Evolutionary conservation across 1,140 invertebrate species (phyloP).

Genomic region (Eriosoma lanigerum): DNA sequence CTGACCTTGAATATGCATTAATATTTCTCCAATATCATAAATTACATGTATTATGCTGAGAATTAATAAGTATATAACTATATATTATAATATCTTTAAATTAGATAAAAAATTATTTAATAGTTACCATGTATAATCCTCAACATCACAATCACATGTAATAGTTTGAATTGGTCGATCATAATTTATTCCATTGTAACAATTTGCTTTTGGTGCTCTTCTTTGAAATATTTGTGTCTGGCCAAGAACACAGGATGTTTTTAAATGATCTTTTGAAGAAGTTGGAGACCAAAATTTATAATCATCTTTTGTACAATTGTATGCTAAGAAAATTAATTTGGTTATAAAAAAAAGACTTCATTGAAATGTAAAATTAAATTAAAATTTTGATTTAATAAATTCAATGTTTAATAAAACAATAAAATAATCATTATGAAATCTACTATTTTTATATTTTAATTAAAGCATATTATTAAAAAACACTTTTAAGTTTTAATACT

Average conservation of each 20-base stretch:
- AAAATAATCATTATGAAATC: too few species aligned
- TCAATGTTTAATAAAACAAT: too few species aligned
- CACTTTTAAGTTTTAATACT: constrained; percentile 54
- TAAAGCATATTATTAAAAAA: too few species aligned
- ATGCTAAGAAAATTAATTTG: constrained; percentile 56
- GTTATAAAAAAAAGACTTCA: not conserved
- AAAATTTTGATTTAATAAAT: too few species aligned
- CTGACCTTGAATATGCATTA: too few species aligned
- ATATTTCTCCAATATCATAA: too few species aligned
- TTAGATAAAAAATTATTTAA: not conserved
- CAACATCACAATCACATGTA: constrained; percentile 74
- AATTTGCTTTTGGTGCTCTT: constrained; percentile 69
- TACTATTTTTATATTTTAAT: too few species aligned
- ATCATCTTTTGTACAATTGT: constrained; percentile 71
- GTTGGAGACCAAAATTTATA: constrained; percentile 85
- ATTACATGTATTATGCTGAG: too few species aligned
- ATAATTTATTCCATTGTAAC: constrained; percentile 79
- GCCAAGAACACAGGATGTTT: constrained; percentile 76
- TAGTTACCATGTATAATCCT: constrained; percentile 80
- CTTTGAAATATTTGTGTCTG: constrained; percentile 73
- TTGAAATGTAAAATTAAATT: too few species aligned
- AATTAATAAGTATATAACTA: too few species aligned
- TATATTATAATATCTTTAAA: too few species aligned
- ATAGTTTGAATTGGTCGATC: constrained; percentile 68
- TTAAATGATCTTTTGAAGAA: constrained; percentile 59